Conservation (phyloP, 2,797 vertebrate genomes). For the Ptychobarbus kaznakovi region DNA sequence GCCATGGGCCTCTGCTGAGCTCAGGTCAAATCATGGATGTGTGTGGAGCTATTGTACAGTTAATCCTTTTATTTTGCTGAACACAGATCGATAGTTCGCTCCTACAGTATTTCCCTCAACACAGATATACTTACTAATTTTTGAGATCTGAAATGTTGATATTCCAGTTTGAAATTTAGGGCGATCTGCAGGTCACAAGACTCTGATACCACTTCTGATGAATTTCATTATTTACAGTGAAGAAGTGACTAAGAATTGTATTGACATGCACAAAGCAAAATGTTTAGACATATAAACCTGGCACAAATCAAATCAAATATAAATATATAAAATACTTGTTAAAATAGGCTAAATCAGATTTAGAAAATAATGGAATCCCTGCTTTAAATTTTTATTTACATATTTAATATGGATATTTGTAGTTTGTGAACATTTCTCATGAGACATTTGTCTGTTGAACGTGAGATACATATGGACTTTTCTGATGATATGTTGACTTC, state of each 20-base stretch:
- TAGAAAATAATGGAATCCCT: neutral
- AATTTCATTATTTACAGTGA: neutral
- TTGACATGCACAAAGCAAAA: neutral
- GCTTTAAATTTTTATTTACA: neutral
- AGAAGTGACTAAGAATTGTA: neutral
- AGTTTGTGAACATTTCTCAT: neutral
- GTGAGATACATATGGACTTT: neutral
- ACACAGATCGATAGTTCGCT: constrained; percentile 63
- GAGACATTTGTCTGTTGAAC: neutral
- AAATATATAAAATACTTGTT: neutral
- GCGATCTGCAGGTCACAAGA: neutral
- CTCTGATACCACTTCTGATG: neutral
- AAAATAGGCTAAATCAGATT: no score
- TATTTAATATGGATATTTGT: neutral
- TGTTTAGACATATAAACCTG: no score
- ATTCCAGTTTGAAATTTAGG: neutral
- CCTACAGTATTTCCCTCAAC: neutral
- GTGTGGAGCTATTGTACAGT: constrained; percentile 64
- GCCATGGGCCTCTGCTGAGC: constrained; percentile 78
- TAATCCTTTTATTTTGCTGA: constrained; percentile 74
- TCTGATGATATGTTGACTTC: neutral
- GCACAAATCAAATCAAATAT: neutral
- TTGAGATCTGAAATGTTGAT: neutral
- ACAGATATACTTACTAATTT: neutral
- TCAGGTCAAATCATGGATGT: constrained; percentile 73